Percentiles rank a stretch among this genome's conserved stretches.
These are phyloP conservation scores for Pseudorhiza aurosa DNA, from an alignment of 30 jellyfish, hydroid and myxozoan species.

Conservation along the genomic window DNA sequence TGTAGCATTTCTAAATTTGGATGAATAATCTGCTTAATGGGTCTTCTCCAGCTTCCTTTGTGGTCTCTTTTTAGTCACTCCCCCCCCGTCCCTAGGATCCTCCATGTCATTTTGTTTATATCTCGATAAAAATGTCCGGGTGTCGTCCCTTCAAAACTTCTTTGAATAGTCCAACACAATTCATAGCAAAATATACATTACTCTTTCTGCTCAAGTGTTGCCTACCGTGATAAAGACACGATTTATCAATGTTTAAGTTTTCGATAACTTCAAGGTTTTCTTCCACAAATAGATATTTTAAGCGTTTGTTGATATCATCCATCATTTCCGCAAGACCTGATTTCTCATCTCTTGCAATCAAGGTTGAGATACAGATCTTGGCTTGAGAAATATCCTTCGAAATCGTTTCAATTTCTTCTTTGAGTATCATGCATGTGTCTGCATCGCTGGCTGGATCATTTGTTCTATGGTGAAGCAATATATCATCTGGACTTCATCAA, in stretches of 20 bases:
- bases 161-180: neutral
- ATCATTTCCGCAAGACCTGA: conserved; percentile 17
- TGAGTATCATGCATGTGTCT: conserved; percentile 17
- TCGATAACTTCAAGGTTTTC: neutral
- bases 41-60: too few species aligned
- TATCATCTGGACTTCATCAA: conserved; percentile 26
- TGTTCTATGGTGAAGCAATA: conserved; percentile 26
- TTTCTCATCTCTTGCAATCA: conserved; percentile 39
- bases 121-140: conserved; percentile 33
- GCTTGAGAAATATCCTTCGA: conserved; percentile 18
- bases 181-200: conserved; percentile 5
- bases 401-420: neutral
- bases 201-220: conserved; percentile 16
- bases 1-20: conserved; percentile 8
- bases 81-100: conserved; percentile 15
- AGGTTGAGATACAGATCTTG: neutral
- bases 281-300: neutral
- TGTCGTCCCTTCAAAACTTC: neutral
- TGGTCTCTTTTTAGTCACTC: too few species aligned
- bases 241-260: conserved; percentile 7
- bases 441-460: conserved; percentile 8
- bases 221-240: conserved; percentile 4
- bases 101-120: conserved; percentile 12
- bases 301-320: conserved; percentile 33
- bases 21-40: too few species aligned